phyloP scores from a whole-genome alignment of 2,113 vertebrate species.

The Scomber colias region DNA sequence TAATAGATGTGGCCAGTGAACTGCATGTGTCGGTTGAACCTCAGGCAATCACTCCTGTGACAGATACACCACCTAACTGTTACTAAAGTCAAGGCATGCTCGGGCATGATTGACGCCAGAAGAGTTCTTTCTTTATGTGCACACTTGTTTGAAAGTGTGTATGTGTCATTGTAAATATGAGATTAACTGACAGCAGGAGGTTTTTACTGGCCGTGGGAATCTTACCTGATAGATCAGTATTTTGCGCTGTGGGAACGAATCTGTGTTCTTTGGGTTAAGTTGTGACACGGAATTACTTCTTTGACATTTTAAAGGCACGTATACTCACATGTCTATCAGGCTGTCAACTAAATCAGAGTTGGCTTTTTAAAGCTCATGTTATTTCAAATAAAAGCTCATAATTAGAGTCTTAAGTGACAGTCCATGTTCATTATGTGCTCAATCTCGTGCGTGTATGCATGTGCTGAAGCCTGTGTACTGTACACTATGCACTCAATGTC shows the following conservation, averaged over 20 bases:
- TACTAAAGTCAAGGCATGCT: conserved; percentile 37
- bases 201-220: conserved; percentile 30
- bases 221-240: conserved; percentile 18
- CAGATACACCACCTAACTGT: neutral
- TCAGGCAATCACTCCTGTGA: neutral
- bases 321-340: neutral
- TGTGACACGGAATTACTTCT: neutral
- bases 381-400: neutral
- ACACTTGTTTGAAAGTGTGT: neutral
- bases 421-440: neutral
- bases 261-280: neutral
- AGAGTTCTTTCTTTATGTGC: conserved; percentile 5
- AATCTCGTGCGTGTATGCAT: neutral
- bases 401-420: neutral
- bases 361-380: neutral
- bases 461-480: neutral
- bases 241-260: conserved; percentile 11
- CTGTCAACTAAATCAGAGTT: neutral
- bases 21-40: conserved; percentile 2
- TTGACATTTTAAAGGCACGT: neutral
- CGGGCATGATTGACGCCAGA: conserved; percentile 22
- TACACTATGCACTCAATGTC: conserved; percentile 35
- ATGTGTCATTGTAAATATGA: neutral
- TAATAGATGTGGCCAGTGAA: neutral
- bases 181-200: neutral